Base-by-base conservation (phyloP, 2,888 invertebrate species). In the Oxyscelio sp. region DNA sequence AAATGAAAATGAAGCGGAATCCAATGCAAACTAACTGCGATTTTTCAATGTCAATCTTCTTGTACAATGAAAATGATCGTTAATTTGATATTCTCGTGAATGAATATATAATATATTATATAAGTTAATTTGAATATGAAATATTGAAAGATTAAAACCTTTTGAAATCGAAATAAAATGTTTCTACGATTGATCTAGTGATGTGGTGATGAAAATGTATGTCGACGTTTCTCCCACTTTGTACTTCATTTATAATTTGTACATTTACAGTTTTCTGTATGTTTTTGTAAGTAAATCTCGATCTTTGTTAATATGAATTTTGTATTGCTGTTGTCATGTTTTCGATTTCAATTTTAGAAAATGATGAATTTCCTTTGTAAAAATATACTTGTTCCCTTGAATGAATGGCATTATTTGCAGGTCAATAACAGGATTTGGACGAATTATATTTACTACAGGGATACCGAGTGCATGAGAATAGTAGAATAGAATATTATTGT, bases 321-420 rank as follows among this genome's bases (percentile, higher is more conserved):
- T n/a, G n/a, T n/a, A n/a, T n/a, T n/a, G n/a, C n/a, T n/a, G n/a
- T n/a, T n/a, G n/a, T n/a, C n/a, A n/a, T n/a, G n/a, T n/a, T n/a
- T n/a, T n/a, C n/a, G n/a, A n/a, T n/a, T n/a, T n/a, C n/a, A n/a
- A n/a, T n/a, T n/a, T n/a, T n/a, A n/a, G n/a, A 38, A 52, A 17
- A 6, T 40, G 15, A 21, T 24, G 21, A 38, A 31, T 66, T 77
- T 59, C 59, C 45, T 21, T 65, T 43, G 61, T 68, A 50, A 61
- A 71, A 66, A 75, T 17, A 11, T 6, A 56, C 50, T 15, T n/a
- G 15, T 70, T 50, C 50, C 48, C 70, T 79, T 71, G 65, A 58
- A 71, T 65, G 79, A 79, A 79, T 79, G 79, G 58, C 78, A 71
- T 34, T 48, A 56, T 70, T 68, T 45, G 27, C 8, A 66, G n/a